Conservation (phyloP, 2,888 invertebrate species). For the Hermodice carunculata region DNA sequence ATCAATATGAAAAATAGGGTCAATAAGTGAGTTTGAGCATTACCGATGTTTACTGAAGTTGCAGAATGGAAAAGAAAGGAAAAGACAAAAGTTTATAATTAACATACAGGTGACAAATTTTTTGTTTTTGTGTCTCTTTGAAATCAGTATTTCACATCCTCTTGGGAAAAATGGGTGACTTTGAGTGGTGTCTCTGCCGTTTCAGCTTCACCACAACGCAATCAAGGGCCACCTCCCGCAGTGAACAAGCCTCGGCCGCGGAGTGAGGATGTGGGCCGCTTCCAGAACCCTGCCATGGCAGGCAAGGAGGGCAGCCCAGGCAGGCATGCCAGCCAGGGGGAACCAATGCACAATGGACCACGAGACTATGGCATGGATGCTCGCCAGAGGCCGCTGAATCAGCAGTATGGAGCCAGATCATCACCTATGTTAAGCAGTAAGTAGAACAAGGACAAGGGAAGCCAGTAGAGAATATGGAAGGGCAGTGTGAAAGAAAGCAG, state of each 20-base stretch:
- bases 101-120: no score
- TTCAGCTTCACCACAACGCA: slow-evolving; percentile 4
- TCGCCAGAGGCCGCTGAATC: slow-evolving; percentile 26
- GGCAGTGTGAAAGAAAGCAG: no score
- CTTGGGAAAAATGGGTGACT: no score
- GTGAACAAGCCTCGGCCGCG: slow-evolving; percentile 24
- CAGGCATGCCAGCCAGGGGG: not conserved
- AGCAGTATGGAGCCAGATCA: slow-evolving; percentile 33
- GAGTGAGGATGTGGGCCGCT: slow-evolving; percentile 36
- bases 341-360: not conserved
- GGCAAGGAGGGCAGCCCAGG: not conserved
- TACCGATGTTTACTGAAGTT: no score
- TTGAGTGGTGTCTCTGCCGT: not conserved
- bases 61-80: no score
- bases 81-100: no score
- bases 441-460: no score
- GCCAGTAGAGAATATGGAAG: no score
- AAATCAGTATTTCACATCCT: no score
- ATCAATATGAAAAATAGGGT: no score
- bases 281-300: not conserved
- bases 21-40: no score
- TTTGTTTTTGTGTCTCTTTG: no score
- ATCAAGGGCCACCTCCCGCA: slow-evolving; percentile 22
- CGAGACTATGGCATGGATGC: not conserved
- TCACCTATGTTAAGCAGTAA: slow-evolving; percentile 30